Percentiles rank a stretch among this genome's conserved stretches.
Evolutionary conservation across 2,797 vertebrate species (phyloP).

Genomic region (Esox masquinongy): DNA sequence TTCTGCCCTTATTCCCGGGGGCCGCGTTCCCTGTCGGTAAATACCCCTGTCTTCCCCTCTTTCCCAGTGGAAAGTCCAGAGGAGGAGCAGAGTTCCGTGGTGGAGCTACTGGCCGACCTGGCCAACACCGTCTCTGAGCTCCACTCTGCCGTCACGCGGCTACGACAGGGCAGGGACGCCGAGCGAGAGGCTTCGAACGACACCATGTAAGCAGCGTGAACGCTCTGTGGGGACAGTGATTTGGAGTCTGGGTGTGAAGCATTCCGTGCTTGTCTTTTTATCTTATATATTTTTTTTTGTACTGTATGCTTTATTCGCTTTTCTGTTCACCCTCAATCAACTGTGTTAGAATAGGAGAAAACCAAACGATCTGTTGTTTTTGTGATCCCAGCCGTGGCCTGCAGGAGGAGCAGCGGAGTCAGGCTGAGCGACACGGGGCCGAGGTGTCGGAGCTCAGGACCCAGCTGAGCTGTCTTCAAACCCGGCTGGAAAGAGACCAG

Average conservation of each 20-base stretch:
- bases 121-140: slow-evolving; percentile 65
- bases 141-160: slow-evolving; percentile 37
- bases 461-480: slow-evolving; percentile 68
- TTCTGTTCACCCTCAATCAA: background rate
- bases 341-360: background rate
- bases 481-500: slow-evolving; percentile 71
- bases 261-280: background rate
- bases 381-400: slow-evolving; percentile 50
- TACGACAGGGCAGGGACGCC: slow-evolving; percentile 55
- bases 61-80: slow-evolving; percentile 20
- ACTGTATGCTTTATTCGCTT: background rate
- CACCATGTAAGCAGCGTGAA: slow-evolving; percentile 62
- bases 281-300: background rate
- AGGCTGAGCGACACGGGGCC: slow-evolving; percentile 52
- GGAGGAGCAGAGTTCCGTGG: slow-evolving; percentile 46
- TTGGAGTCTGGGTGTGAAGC: background rate
- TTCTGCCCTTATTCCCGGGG: background rate
- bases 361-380: background rate
- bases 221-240: background rate
- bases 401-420: slow-evolving; percentile 71
- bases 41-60: background rate
- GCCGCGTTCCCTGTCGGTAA: background rate
- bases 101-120: slow-evolving; percentile 60
- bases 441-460: slow-evolving; percentile 69
- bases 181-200: slow-evolving; percentile 56